Evolutionary conservation across 2,888 invertebrate genomes (phyloP), one percentile per base, ranked within the genome.

Genomic region (Meiosimyza decipiens): DNA sequence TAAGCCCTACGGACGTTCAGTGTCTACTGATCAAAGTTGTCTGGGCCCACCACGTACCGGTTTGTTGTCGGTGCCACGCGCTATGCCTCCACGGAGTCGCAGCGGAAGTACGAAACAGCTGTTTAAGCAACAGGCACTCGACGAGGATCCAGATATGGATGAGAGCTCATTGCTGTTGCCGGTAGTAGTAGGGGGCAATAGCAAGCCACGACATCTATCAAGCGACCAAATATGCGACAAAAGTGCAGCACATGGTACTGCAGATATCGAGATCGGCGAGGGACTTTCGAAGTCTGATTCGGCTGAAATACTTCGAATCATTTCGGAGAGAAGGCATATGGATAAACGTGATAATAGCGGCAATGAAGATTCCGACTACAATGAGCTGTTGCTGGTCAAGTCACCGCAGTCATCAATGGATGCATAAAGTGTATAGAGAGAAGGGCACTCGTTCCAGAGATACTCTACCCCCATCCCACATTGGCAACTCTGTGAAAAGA

Each of bases 101-200:
- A 87, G 87, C 73, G 86, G 84, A 75, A 90, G 90, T 81, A 89
- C 89, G 28, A 90, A 89, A 78, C 89, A 90, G 81, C 84, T 90
- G 13, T 90, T 90, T 80, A 90, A 90, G 80, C 90, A 90, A 77
- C 86, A 88, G 77, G 89, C 90, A 0, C 86, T 90, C 72, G 90
- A 90, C 75, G 90, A 90, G 77, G 86, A 89, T 74, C 85, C 84
- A 57, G 87, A 87, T 75, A 85, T 88, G 72, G 89, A 89, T 78
- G 90, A 90, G 78, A 89, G 86, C 51, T 88, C 89, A 62, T 85
- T 89, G 78, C 80, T 90, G 64, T 75, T 88, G 76, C 88, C 88
- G 9, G 77, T 80, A 18, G 74, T 77, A 33, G 73, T 73, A 67
- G 77, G 77, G 68, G 75, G 65, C 65, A 70, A 13, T 28, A 54